These are phyloP conservation scores for Lucinisca nassula DNA, from an alignment of 2,888 invertebrate genomes.

Conservation along the genomic window DNA sequence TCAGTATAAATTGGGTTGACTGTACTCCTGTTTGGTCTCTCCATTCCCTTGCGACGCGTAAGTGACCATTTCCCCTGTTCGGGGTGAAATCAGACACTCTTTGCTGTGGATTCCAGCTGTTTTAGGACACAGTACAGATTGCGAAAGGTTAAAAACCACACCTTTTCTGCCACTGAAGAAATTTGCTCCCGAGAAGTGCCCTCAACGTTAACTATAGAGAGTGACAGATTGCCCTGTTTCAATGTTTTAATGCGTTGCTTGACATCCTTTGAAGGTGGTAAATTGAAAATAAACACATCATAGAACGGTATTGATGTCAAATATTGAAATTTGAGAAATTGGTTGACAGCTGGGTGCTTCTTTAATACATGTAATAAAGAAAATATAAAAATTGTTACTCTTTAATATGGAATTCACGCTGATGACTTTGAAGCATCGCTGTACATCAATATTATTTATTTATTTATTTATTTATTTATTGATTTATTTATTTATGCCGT, in stretches of 20 bases:
- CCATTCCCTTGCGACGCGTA: too few relatives aligned
- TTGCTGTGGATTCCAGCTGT: neutral
- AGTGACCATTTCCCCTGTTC: neutral
- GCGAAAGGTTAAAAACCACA: constrained; percentile 13
- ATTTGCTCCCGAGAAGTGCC: neutral
- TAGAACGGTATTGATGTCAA: constrained; percentile 51
- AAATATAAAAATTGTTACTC: neutral
- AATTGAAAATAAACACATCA: constrained; percentile 70
- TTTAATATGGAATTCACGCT: too few relatives aligned
- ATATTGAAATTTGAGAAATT: constrained; percentile 55
- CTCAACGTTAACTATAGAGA: neutral
- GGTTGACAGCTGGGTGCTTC: constrained; percentile 2
- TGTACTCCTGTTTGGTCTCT: too few relatives aligned
- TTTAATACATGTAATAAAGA: neutral
- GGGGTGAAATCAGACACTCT: neutral
- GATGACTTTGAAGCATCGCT: too few relatives aligned
- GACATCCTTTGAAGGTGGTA: constrained; percentile 54
- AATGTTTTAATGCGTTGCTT: constrained; percentile 49
- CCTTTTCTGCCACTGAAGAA: neutral
- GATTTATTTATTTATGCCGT: too few relatives aligned
- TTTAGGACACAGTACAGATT: neutral
- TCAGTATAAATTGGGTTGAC: too few relatives aligned
- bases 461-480: too few relatives aligned
- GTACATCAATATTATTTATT: too few relatives aligned
- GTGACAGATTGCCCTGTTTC: constrained; percentile 15